Base-by-base conservation (phyloP, 2,888 invertebrate species). In the Unio pictorum region DNA sequence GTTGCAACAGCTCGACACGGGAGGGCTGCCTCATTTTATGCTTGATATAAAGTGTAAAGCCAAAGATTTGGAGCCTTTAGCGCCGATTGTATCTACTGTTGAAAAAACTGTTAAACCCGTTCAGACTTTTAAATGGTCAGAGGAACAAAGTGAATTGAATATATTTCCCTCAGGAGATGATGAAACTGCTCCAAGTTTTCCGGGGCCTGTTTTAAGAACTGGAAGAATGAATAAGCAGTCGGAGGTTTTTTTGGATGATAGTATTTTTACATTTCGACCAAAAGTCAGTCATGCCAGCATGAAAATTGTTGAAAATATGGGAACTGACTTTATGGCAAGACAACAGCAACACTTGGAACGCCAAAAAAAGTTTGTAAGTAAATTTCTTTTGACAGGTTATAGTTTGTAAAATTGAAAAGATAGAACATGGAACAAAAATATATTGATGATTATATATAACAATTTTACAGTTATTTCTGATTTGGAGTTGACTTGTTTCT, bases 261-360 rank as follows among this genome's bases (percentile, higher is more conserved):
- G 73, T 72, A 75, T 84, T 45, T 86, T 87, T 69, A 86, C 85
- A 45, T 87, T 87, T 72, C 79, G 76, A 63, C 84, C 86, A 45
- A 85, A 83, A 81, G 79, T 86, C 61, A 86, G 84, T 67, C 71
- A 75, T 45, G 75, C 82, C 11, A 87, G 87, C 75, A 76, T 79
- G 17, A 84, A 81, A 74, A 84, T 84, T 69, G 86, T 80, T 45
- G 86, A 86, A 72, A 81, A 73, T 73, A 72, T 86, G 61, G 84
- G 83, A 7, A 84, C 84, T 59, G 85, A 86, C 73, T 87, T 87
- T 71, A 86, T 86, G 85, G 72, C 83, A 55, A 76, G 86, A 67
- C 86, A 87, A 64, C 84, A 85, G 65, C 81, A 83, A 67, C 85
- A 84, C 78, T 71, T 86, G 55, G 82, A 83, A 64, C 80, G 78